phyloP scores from a whole-genome alignment of 2,113 vertebrate species.

The Tupaia tana region DNA sequence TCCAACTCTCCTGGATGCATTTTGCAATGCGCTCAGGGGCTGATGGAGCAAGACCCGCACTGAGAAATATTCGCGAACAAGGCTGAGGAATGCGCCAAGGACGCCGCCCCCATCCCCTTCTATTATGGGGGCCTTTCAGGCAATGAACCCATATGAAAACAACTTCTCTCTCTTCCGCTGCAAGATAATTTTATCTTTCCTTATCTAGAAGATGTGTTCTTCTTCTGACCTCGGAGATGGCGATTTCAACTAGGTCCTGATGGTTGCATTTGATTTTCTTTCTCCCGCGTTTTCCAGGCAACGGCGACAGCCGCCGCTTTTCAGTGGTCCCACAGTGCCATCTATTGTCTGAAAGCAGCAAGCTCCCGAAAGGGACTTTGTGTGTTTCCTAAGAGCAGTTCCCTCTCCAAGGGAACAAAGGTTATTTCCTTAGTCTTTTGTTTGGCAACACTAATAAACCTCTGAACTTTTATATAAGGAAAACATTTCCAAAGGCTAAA shows the following conservation, averaged over 20 bases:
- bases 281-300: background rate
- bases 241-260: background rate
- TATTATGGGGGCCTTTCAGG: background rate
- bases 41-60: background rate
- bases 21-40: background rate
- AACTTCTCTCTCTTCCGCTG: background rate
- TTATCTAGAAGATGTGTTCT: background rate
- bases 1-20: background rate
- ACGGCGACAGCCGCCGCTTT: background rate
- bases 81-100: background rate
- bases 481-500: conserved; percentile 30
- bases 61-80: background rate
- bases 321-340: conserved; percentile 84
- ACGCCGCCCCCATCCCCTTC: background rate
- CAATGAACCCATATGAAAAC: background rate
- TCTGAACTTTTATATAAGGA: background rate
- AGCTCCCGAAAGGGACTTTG: background rate
- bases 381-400: background rate
- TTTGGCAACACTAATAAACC: background rate
- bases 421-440: background rate
- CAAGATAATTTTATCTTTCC: background rate
- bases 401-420: background rate
- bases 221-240: background rate
- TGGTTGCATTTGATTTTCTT: background rate
- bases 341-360: conserved; percentile 78